Base-by-base conservation (phyloP, 2,113 vertebrate species). In the Corythornis vintsioides region DNA sequence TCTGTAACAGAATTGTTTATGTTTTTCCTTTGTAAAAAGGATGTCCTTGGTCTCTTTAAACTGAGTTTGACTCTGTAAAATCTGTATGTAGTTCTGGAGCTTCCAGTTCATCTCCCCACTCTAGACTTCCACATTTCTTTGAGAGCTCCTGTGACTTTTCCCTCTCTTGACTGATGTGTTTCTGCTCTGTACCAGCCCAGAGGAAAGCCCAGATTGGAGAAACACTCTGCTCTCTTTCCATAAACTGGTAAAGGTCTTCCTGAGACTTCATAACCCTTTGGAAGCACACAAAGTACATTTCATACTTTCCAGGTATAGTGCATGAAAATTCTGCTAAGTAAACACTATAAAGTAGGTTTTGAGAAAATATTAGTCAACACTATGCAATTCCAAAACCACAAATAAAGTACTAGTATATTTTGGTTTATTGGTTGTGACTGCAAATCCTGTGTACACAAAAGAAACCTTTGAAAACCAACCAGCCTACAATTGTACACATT, bases 341-440 rank as follows among this genome's bases (percentile, higher is more conserved):
- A 97, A 96, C 79, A 94, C 74, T 78, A 76, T 94, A 95, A 96
- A 96, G 56, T 85, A 89, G 67, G 61, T 89, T 96, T 93, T 92
- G 92, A 94, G 86, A 95, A 95, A 91, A 94, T 92, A 92, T 94
- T 93, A 90, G 94, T 96, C 92, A 94, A 74, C 89, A 67, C 88
- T 83, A 92, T 92, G 80, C 92, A 92, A 91, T 95, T 78, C 86
- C 55, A 73, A 88, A 95, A 78, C 88, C 94, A 94, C 95, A 96
- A 96, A 94, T 91, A 94, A 91, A 86, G 78, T 96, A 88, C 86
- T 71, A 93, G 91, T 93, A 83, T 94, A 94, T 89, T 96, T 94
- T 88, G 64, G 21, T 96, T 96, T 96, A 95, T 96, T 90, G 94
- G 93, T 95, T 95, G 93, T 90, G 95, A 92, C 88, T 92, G 92